phyloP scores from a whole-genome alignment of 2,888 invertebrate species.

The Dryococelus australis region DNA sequence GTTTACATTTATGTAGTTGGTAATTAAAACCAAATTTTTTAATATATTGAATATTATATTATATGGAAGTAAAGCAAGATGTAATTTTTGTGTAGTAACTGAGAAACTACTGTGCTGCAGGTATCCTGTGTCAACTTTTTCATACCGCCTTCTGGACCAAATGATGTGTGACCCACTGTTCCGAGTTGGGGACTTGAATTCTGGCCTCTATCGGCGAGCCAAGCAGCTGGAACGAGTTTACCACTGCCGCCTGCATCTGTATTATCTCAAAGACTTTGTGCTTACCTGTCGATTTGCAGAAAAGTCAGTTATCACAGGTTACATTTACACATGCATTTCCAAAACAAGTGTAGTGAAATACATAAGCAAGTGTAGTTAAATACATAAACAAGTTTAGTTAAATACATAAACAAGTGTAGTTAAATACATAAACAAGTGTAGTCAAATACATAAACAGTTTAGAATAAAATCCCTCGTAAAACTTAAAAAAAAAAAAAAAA shows the following conservation, averaged over 20 bases:
- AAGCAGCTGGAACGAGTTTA: slow-evolving; percentile 68
- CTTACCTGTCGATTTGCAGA: slow-evolving; percentile 72
- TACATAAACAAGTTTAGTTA: too few species aligned
- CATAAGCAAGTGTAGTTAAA: too few species aligned
- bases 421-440: not conserved
- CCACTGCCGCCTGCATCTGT: slow-evolving; percentile 70
- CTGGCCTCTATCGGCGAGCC: slow-evolving; percentile 69
- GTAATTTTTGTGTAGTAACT: too few species aligned
- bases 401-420: too few species aligned
- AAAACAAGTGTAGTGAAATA: slow-evolving; percentile 13
- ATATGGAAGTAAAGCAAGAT: too few species aligned
- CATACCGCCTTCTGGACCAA: slow-evolving; percentile 76
- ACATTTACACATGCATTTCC: not conserved
- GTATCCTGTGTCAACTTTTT: slow-evolving; percentile 84
- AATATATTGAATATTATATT: too few species aligned
- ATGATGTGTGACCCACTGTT: slow-evolving; percentile 82
- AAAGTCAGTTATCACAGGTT: slow-evolving; percentile 60
- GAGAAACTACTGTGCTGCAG: slow-evolving; percentile 54
- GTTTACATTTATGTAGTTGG: too few species aligned
- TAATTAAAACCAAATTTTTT: too few species aligned
- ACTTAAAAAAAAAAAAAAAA: too few species aligned
- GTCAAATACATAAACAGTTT: too few species aligned
- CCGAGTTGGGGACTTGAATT: slow-evolving; percentile 75
- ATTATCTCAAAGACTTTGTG: slow-evolving; percentile 75
- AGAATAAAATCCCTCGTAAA: too few species aligned